Evolutionary conservation across 1,140 invertebrate species (phyloP), one percentile per base, ranked within the genome.

Genomic region (Vanessa atalanta): DNA sequence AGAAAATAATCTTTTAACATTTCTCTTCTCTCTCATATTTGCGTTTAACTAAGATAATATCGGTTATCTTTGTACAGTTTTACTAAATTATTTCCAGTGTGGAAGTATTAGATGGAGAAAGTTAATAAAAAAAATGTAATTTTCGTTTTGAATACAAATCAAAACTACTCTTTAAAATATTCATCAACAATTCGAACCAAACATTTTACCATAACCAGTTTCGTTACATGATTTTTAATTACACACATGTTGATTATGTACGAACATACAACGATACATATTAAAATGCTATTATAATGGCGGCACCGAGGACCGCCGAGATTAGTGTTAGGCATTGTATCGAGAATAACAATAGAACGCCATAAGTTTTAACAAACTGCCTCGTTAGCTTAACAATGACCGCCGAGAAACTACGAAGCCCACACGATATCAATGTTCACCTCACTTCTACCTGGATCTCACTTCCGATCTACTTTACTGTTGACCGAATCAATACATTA

Each of bases 321-420:
- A 68, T 69, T 78, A 74, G 64, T 73, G 75, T 70, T 53, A 68
- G 43, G 69, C 65, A 84, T 83, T 83, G 79, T 84, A 72, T 83
- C 63, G 72, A 75, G 77, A 76, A 57, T 81, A 81, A 84, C 83
- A 86, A 85, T 82, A 79, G 79, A 78, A 72, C 78, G 71, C 77
- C 76, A 79, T 81, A 81, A 79, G 77, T 80, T 82, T 65, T 75
- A 83, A 83, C 80, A 79, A 82, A 82, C 78, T 70, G 72, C 68
- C 84, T 83, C 75, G 83, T 85, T 83, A 83, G 77, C 72, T 47
- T 73, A 75, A 81, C 77, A 79, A 79, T 71, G 65, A 66, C 57
- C 57, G 63, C 4, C 66, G 53, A 76, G 61, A 66, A 63, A 69
- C 64, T 37, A 15, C 16, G 47, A 57, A 20, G 66, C 66, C 66